Percentiles rank a stretch among this genome's conserved stretches.
These are phyloP conservation scores for Lamellibrachia satsuma DNA, from an alignment of 2,888 invertebrate species.

Conservation along the genomic window DNA sequence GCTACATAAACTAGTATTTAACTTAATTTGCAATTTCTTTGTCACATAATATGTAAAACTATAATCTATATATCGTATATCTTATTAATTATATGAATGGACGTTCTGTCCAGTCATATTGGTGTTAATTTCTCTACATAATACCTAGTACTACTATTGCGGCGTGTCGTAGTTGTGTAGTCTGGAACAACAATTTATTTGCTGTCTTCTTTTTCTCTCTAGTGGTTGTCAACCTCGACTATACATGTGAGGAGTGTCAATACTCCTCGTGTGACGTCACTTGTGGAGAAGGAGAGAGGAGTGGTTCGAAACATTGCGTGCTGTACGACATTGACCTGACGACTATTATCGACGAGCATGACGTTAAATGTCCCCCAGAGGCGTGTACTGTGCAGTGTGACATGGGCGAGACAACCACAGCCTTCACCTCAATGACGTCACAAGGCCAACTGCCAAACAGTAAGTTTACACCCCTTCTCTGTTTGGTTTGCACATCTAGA, in stretches of 20 bases:
- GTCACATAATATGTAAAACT: too few species aligned
- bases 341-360: background rate
- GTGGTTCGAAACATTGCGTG: background rate
- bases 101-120: too few species aligned
- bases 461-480: background rate
- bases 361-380: background rate
- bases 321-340: background rate
- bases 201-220: background rate
- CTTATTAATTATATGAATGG: too few species aligned
- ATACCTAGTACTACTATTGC: too few species aligned
- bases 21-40: too few species aligned
- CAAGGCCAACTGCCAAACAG: background rate
- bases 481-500: too few species aligned
- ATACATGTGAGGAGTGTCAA: background rate
- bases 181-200: too few species aligned
- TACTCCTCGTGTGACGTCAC: background rate
- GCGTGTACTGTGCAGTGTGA: background rate
- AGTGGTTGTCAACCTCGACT: background rate
- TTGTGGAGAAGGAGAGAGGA: background rate
- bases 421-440: background rate
- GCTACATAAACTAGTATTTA: too few species aligned
- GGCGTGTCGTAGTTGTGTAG: too few species aligned
- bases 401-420: background rate
- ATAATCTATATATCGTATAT: too few species aligned
- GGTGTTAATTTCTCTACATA: too few species aligned